Conservation (phyloP, 2,888 invertebrate species). For the Apocheima hispidaria region DNA sequence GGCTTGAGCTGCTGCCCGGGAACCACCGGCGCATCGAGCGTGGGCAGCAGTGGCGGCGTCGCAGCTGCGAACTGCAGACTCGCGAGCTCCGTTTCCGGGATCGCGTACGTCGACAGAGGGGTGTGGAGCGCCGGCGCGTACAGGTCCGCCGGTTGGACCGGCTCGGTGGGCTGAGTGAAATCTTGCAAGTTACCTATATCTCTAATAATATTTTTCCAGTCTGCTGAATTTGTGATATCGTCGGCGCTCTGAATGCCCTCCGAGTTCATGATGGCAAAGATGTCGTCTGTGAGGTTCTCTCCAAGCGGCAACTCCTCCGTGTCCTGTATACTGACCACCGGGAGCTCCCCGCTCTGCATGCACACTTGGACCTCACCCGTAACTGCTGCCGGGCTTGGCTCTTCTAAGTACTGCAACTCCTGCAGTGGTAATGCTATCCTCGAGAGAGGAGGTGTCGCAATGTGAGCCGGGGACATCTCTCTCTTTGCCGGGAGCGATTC, state of each 20-base stretch:
- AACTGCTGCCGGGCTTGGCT: slow-evolving; percentile 66
- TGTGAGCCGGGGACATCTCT: slow-evolving; percentile 70
- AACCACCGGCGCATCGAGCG: slow-evolving; percentile 30
- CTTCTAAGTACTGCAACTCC: slow-evolving; percentile 73
- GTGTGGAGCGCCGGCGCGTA: slow-evolving; percentile 63
- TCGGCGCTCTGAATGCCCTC: slow-evolving; percentile 83
- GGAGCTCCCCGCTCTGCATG: slow-evolving; percentile 78
- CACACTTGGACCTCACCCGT: slow-evolving; percentile 78
- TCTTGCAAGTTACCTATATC: slow-evolving; percentile 82
- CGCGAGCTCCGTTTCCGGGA: slow-evolving; percentile 70
- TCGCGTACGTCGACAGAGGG: slow-evolving; percentile 62
- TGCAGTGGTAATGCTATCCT: slow-evolving; percentile 76
- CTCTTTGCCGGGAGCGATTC: slow-evolving; percentile 70
- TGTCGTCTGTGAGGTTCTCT: slow-evolving; percentile 81
- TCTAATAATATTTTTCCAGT: slow-evolving; percentile 83
- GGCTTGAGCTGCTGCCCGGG: slow-evolving; percentile 63
- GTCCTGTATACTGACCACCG: slow-evolving; percentile 84
- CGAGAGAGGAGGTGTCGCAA: slow-evolving; percentile 72
- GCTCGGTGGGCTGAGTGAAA: slow-evolving; percentile 71
- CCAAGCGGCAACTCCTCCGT: slow-evolving; percentile 80
- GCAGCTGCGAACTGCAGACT: slow-evolving; percentile 73
- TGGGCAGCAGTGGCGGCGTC: slow-evolving; percentile 62
- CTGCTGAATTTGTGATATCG: slow-evolving; percentile 78
- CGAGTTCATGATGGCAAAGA: slow-evolving; percentile 82
- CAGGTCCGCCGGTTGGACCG: slow-evolving; percentile 66